A percentile compares a stretch with the other conserved stretches of the same genome.
These are phyloP conservation scores for Psittacula echo DNA, from an alignment of 2,797 vertebrate genomes.

Conservation along the genomic window DNA sequence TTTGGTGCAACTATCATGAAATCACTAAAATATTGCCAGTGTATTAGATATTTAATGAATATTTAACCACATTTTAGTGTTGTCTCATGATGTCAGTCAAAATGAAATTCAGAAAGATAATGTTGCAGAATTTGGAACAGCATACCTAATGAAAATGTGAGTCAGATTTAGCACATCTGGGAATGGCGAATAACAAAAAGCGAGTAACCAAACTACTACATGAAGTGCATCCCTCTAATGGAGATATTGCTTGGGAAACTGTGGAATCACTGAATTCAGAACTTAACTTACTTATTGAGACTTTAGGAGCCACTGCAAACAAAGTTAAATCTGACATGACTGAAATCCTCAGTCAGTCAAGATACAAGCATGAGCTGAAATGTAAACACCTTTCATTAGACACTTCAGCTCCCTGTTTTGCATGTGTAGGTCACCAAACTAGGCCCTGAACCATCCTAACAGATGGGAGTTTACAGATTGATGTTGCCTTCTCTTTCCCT, in stretches of 20 bases:
- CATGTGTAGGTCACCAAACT: neutral
- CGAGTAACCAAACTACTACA: neutral
- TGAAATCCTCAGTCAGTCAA: neutral
- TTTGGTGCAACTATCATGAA: neutral
- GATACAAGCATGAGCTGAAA: neutral
- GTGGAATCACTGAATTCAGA: neutral
- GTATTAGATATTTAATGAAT: neutral
- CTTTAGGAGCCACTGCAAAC: neutral
- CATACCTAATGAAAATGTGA: neutral
- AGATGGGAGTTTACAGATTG: neutral
- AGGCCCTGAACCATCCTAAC: neutral
- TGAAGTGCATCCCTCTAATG: neutral
- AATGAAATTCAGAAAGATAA: neutral
- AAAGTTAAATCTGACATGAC: neutral
- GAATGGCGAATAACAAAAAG: neutral
- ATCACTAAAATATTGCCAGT: neutral
- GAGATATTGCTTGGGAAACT: neutral
- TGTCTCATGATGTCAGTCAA: neutral
- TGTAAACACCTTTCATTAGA: neutral
- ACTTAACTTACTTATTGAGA: neutral
- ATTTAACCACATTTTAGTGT: neutral
- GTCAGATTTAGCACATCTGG: neutral
- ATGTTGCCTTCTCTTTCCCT: neutral
- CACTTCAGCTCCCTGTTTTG: neutral
- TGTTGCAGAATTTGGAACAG: neutral